Evolutionary conservation across 2,888 invertebrate species (phyloP).

Genomic region (Plebejus anna): DNA sequence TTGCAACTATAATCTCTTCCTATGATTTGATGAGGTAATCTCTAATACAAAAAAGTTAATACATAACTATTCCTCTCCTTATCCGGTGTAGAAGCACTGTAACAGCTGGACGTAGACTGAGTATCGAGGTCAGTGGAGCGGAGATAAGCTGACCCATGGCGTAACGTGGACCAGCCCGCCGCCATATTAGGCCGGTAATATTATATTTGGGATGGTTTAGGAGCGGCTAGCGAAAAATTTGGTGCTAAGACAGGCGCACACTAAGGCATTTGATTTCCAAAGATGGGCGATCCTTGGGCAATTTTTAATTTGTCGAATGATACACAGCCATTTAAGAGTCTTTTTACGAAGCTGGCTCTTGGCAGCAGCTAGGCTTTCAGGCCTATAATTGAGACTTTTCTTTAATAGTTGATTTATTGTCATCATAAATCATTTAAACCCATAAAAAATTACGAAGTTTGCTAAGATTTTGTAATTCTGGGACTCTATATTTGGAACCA

Average conservation of each 20-base stretch:
- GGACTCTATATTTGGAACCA: not conserved
- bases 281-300: too few relatives aligned
- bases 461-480: too few relatives aligned
- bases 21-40: not conserved
- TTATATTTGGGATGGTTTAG: not conserved
- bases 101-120: not conserved
- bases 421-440: too few relatives aligned
- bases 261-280: too few relatives aligned
- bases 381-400: too few relatives aligned
- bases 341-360: too few relatives aligned
- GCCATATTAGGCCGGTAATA: not conserved
- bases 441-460: too few relatives aligned
- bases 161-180: not conserved
- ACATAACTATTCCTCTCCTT: not conserved
- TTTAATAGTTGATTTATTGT: too few relatives aligned
- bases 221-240: not conserved
- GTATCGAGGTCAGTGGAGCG: not conserved
- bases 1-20: not conserved
- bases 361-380: too few relatives aligned
- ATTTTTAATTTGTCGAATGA: too few relatives aligned
- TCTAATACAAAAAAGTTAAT: not conserved
- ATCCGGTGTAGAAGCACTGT: not conserved
- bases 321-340: too few relatives aligned
- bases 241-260: too few relatives aligned
- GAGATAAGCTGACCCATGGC: constrained; percentile 20